A percentile compares a stretch with the other conserved stretches of the same genome.
Conservation (phyloP, 2,113 vertebrate species). For the Nyctereutes procyonoides region DNA sequence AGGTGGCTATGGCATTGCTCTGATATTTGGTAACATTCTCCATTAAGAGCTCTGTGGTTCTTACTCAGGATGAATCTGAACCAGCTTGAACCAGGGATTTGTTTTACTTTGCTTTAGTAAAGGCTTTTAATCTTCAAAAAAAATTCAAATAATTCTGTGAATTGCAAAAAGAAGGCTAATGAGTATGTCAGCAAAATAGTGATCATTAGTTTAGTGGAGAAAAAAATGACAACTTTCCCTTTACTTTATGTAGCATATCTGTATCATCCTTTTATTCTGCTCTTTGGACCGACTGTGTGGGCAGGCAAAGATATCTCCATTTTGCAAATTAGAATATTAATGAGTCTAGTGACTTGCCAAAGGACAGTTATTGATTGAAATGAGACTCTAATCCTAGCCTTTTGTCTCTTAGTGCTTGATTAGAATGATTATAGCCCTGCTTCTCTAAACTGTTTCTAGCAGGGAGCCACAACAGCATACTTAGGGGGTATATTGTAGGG, state of each 20-base stretch:
- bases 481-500: not conserved
- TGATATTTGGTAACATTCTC: constrained; percentile 13
- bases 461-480: not conserved
- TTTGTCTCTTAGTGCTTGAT: constrained; percentile 3
- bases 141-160: constrained; percentile 19
- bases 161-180: constrained; percentile 4
- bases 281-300: not conserved
- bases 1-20: not conserved
- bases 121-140: not conserved
- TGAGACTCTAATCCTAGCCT: constrained; percentile 34
- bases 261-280: constrained; percentile 3
- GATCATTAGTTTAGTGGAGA: constrained; percentile 15
- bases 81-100: not conserved
- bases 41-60: not conserved
- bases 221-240: not conserved
- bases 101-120: constrained; percentile 10
- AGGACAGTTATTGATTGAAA: not conserved
- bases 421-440: not conserved
- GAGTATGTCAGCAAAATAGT: constrained; percentile 3
- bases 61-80: constrained; percentile 26
- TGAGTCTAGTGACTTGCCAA: constrained; percentile 27
- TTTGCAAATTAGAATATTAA: constrained; percentile 29
- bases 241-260: not conserved
- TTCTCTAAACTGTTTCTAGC: not conserved
- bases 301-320: not conserved